These are phyloP conservation scores for Lanistes nyassanus DNA, from an alignment of 1,140 invertebrate species.

Conservation along the genomic window DNA sequence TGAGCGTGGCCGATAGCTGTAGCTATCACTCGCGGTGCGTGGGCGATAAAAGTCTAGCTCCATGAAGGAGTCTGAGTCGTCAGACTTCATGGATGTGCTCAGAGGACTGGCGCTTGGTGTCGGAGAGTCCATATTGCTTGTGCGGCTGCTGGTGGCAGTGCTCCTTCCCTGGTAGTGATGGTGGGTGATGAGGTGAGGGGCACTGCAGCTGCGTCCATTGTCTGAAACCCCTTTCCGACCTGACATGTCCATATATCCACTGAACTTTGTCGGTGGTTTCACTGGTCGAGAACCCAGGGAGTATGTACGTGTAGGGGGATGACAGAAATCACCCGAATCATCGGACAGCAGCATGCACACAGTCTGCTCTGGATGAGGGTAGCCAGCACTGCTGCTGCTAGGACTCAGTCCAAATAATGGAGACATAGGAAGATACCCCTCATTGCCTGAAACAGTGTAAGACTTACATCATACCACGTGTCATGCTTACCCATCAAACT, in stretches of 20 bases:
- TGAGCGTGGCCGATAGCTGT: slow-evolving; percentile 52
- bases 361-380: slow-evolving; percentile 52
- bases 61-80: slow-evolving; percentile 60
- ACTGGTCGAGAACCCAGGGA: slow-evolving; percentile 84
- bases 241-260: slow-evolving; percentile 21
- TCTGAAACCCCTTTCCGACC: slow-evolving; percentile 39
- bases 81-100: slow-evolving; percentile 52
- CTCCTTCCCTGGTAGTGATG: slow-evolving; percentile 16
- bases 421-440: slow-evolving; percentile 54
- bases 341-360: slow-evolving; percentile 59
- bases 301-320: slow-evolving; percentile 75
- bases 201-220: slow-evolving; percentile 56
- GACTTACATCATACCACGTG: neutral
- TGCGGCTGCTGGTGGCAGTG: slow-evolving; percentile 11
- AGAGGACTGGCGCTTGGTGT: slow-evolving; percentile 42
- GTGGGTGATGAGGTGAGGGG: slow-evolving; percentile 55
- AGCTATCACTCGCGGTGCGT: slow-evolving; percentile 63
- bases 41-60: slow-evolving; percentile 59
- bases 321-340: slow-evolving; percentile 49
- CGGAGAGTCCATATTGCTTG: slow-evolving; percentile 24
- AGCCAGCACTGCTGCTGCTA: slow-evolving; percentile 32
- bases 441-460: slow-evolving; percentile 44
- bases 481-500: neutral
- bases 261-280: slow-evolving; percentile 1
- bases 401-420: slow-evolving; percentile 40